A percentile compares a stretch with the other conserved stretches of the same genome.
These are phyloP conservation scores for Amyelois transitella DNA, from an alignment of 1,140 invertebrate species.

Conservation along the genomic window DNA sequence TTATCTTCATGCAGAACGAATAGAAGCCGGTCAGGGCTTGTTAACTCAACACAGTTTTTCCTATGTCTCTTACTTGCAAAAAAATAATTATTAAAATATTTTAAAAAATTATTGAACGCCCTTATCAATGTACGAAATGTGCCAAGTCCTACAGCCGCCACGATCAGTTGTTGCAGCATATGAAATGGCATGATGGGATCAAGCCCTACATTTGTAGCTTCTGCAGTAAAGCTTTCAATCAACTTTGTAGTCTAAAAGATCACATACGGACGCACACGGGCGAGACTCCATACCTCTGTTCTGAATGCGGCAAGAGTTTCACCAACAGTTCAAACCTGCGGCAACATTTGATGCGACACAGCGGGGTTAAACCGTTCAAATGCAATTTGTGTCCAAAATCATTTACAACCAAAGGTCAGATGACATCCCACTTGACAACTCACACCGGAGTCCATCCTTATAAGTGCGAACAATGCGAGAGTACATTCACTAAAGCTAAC, in stretches of 20 bases:
- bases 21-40: too few species aligned
- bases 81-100: too few species aligned
- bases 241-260: constrained; percentile 71
- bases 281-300: constrained; percentile 79
- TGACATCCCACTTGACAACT: constrained; percentile 75
- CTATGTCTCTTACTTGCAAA: too few species aligned
- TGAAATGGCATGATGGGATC: too few species aligned
- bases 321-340: constrained; percentile 77
- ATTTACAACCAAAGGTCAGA: constrained; percentile 77
- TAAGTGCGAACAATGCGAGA: constrained; percentile 81
- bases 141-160: too few species aligned
- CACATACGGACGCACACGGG: constrained; percentile 78
- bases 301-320: constrained; percentile 79
- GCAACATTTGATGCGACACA: constrained; percentile 78
- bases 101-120: too few species aligned
- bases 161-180: too few species aligned
- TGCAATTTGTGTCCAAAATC: constrained; percentile 77
- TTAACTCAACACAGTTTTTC: too few species aligned
- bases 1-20: too few species aligned
- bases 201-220: too few species aligned
- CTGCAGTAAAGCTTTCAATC: constrained; percentile 70
- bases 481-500: constrained; percentile 81
- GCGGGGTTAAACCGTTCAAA: constrained; percentile 76
- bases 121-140: too few species aligned
- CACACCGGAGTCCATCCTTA: constrained; percentile 76